Conservation (phyloP, 2,113 vertebrate genomes). For the Zingel zingel region DNA sequence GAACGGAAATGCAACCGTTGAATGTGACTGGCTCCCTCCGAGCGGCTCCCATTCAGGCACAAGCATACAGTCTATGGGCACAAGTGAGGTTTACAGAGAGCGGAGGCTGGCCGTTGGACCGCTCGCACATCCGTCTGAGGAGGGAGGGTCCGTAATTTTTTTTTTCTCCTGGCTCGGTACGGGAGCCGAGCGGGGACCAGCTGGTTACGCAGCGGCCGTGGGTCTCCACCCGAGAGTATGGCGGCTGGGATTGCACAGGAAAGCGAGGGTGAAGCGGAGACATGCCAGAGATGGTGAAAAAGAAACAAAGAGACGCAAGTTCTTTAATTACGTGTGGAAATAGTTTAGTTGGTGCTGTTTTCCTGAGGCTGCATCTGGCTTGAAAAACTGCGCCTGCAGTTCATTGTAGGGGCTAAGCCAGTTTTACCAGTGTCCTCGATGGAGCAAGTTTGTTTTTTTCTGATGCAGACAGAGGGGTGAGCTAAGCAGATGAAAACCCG, state of each 20-base stretch:
- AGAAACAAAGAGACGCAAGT: conserved; percentile 64
- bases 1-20: conserved; percentile 74
- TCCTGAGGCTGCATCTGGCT: conserved; percentile 3
- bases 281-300: conserved; percentile 68
- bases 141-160: conserved; percentile 27
- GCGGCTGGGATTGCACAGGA: conserved; percentile 75
- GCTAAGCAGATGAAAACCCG: conserved; percentile 74
- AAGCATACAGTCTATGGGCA: background rate
- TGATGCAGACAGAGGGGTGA: conserved; percentile 68
- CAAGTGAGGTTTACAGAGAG: conserved; percentile 42
- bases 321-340: conserved; percentile 2
- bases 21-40: conserved; percentile 58
- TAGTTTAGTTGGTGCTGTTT: background rate
- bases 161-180: conserved; percentile 67
- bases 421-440: conserved; percentile 70
- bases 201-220: conserved; percentile 78
- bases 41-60: conserved; percentile 52
- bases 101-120: conserved; percentile 69
- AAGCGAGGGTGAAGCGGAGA: conserved; percentile 64
- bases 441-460: conserved; percentile 79
- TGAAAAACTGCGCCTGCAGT: conserved; percentile 18
- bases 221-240: conserved; percentile 87
- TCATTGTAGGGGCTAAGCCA: conserved; percentile 35
- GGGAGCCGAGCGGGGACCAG: conserved; percentile 82
- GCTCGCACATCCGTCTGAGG: conserved; percentile 62